phyloP scores from a whole-genome alignment of 1,140 invertebrate species.

The Drosophila serrata region DNA sequence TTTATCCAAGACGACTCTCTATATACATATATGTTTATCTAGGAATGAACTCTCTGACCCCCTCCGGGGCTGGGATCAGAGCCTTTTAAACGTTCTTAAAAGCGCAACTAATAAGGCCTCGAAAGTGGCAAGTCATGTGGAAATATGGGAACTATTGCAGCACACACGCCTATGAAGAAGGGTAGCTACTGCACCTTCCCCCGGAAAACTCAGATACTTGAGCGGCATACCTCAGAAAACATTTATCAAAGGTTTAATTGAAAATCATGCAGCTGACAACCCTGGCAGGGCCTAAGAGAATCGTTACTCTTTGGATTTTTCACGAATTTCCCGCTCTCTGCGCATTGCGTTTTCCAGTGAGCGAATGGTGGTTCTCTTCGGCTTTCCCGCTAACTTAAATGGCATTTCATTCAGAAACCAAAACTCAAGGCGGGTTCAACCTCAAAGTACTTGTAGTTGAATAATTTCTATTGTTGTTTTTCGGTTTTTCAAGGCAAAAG shows the following conservation, averaged over 20 bases:
- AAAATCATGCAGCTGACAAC: conserved; percentile 32
- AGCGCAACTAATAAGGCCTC: conserved; percentile 73
- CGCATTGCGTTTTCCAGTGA: conserved; percentile 60
- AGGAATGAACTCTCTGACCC: conserved; percentile 41
- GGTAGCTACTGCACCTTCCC: conserved; percentile 15
- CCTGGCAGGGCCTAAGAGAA: conserved; percentile 30
- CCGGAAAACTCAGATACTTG: conserved; percentile 8
- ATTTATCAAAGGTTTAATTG: conserved; percentile 45
- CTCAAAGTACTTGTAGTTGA: conserved; percentile 37
- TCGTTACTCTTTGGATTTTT: conserved; percentile 19
- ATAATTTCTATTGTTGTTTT: conserved; percentile 47
- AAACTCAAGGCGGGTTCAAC: conserved; percentile 29
- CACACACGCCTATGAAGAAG: background rate
- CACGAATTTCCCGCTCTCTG: conserved; percentile 43
- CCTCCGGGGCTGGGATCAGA: conserved; percentile 1
- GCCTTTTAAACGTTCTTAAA: conserved; percentile 52
- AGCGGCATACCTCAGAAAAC: conserved; percentile 31
- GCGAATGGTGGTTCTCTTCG: conserved; percentile 25
- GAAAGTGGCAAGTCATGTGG: conserved; percentile 63
- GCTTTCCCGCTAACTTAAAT: background rate
- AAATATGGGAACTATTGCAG: conserved; percentile 44
- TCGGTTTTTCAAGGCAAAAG: conserved; percentile 32
- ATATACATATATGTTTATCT: conserved; percentile 29
- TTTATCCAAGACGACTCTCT: conserved; percentile 20
- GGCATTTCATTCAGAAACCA: conserved; percentile 47